phyloP scores from a whole-genome alignment of 2,888 invertebrate genomes.

The Drosophila emarginata region DNA sequence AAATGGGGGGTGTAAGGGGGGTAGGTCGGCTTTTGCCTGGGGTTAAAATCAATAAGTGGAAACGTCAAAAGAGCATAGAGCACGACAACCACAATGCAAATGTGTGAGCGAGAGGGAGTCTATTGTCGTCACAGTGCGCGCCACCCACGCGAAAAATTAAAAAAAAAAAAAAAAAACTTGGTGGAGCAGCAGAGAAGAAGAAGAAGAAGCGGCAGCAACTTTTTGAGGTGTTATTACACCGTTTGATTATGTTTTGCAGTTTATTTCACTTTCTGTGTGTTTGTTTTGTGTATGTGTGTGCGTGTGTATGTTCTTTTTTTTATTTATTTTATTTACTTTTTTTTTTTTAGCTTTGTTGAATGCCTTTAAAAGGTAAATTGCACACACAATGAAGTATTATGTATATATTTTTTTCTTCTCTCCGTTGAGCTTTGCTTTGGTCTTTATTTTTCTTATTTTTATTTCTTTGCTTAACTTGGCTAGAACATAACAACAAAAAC shows the following conservation, averaged over 20 bases:
- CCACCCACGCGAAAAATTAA: conserved; percentile 52
- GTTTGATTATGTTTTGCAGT: conserved; percentile 24
- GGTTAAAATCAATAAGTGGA: conserved; percentile 49
- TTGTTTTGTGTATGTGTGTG: too few species aligned
- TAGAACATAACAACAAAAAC: conserved; percentile 74
- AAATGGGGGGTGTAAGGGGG: conserved; percentile 2
- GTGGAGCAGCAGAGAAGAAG: conserved; percentile 21
- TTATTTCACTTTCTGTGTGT: conserved; percentile 59
- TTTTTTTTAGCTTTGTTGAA: conserved; percentile 36
- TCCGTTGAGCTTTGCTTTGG: conserved; percentile 43
- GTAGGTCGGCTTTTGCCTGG: neutral
- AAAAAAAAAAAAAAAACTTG: conserved; percentile 27
- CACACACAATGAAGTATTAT: conserved; percentile 46
- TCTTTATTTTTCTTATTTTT: conserved; percentile 38
- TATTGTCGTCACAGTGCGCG: conserved; percentile 50
- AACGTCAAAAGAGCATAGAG: conserved; percentile 40
- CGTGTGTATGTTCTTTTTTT: conserved; percentile 7
- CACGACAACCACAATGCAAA: conserved; percentile 45
- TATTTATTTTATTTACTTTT: conserved; percentile 11
- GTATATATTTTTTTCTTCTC: neutral
- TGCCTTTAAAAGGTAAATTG: conserved; percentile 54
- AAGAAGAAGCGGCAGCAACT: conserved; percentile 26
- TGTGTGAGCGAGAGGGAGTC: neutral
- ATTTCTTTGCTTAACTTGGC: conserved; percentile 64
- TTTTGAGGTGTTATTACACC: conserved; percentile 11